Evolutionary conservation across 1,140 invertebrate genomes (phyloP).

Genomic region (Bombus confusus): DNA sequence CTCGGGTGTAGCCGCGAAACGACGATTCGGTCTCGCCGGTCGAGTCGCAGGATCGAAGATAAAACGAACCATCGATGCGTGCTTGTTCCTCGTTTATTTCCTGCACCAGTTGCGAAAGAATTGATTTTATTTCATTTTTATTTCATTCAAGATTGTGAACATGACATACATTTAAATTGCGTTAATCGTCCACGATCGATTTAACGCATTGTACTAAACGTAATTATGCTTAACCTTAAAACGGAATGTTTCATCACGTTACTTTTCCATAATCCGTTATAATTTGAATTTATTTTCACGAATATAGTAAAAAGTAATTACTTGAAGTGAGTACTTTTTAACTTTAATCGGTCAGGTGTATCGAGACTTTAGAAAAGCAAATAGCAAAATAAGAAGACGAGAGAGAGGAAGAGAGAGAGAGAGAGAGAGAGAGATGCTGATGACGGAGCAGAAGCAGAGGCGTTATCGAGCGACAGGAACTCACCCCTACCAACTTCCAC

Average conservation of each 20-base stretch:
- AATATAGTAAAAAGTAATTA: neutral
- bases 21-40: neutral
- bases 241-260: neutral
- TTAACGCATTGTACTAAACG: neutral
- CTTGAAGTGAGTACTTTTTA: neutral
- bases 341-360: neutral
- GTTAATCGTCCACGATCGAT: neutral
- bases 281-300: no score
- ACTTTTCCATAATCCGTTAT: neutral
- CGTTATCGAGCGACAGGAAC: conserved; percentile 49
- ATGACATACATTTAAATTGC: no score
- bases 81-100: conserved; percentile 1
- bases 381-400: conserved; percentile 5
- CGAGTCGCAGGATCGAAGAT: neutral
- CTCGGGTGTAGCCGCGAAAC: conserved; percentile 16
- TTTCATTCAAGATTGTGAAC: no score
- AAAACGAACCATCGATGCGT: conserved; percentile 18
- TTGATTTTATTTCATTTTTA: neutral
- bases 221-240: neutral
- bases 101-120: neutral
- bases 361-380: no score
- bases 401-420: neutral
- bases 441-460: conserved; percentile 45
- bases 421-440: conserved; percentile 38
- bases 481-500: conserved; percentile 17